Evolutionary conservation across 1,140 invertebrate genomes (phyloP), one percentile per base, ranked within the genome.

Genomic region (Drosophila saltans): DNA sequence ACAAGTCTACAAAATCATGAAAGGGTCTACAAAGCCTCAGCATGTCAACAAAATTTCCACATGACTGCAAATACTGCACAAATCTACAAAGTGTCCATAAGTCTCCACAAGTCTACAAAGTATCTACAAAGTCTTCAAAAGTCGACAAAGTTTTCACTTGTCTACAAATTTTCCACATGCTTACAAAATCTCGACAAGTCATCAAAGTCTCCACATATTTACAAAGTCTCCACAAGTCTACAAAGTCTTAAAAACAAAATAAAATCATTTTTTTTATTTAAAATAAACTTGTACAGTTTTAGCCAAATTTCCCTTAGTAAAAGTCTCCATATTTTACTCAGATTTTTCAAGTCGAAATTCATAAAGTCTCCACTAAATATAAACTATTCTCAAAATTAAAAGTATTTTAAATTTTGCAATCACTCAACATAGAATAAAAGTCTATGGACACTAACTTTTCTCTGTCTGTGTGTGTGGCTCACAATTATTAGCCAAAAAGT

Each of bases 381-480:
- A 9, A 11, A 40, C 10, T 9, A 11, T 40, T 11, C 7, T 9
- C 1, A 40, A 48, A 48, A 24, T 26, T 2, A 26, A 52, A 26
- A 52, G 45, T 52, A 26, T 52, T 52, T 24, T 10, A 2, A 2
- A 52, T 26, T 36, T 52, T 52, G 21, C 24, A 52, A 7, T 21
- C 9, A 26, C 24, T 3, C 21, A 52, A 52, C 45, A 24, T 26
- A 52, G 8, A 52, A 52, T 52, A 16, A 52, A 52, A 52, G 45
- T 26, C 45, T 9, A 48, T 48, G 16, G 16, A 7, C 16, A 48
- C 16, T 8, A 48, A 21, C 16, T 21, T 52, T 52, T 52, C 21
- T 52, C 8, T 52, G 45, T 52, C 11, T 66, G 69, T 72, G 69
- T 75, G 40, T 75, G 72, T 69, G 58, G 66, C 60, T 74, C 73